These are phyloP conservation scores for Pandemis heparana DNA, from an alignment of 2,888 invertebrate genomes.

Conservation along the genomic window DNA sequence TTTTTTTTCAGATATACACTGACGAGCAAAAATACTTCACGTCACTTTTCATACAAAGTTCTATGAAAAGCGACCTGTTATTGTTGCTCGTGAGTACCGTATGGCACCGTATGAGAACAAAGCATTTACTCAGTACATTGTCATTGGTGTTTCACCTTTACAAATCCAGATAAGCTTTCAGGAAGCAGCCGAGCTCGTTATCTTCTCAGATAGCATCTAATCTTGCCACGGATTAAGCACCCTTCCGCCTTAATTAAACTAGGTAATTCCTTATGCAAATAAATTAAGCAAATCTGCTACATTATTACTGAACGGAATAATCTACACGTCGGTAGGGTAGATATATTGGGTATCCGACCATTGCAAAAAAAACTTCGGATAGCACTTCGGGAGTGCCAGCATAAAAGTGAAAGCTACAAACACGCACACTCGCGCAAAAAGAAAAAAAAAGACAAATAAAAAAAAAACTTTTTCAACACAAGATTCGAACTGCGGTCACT, in stretches of 20 bases:
- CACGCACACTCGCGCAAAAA: too few relatives aligned
- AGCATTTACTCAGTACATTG: neutral
- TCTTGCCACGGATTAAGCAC: slow-evolving; percentile 22
- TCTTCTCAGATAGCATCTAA: slow-evolving; percentile 30
- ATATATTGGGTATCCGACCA: neutral
- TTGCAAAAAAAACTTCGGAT: too few relatives aligned
- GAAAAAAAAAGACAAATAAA: too few relatives aligned
- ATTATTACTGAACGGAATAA: slow-evolving; percentile 34
- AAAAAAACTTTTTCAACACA: too few relatives aligned
- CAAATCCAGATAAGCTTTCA: slow-evolving; percentile 5
- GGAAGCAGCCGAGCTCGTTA: slow-evolving; percentile 2
- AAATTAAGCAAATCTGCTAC: slow-evolving; percentile 39
- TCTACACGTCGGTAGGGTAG: neutral
- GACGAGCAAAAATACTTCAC: too few relatives aligned
- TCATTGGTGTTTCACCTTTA: slow-evolving; percentile 4
- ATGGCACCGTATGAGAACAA: neutral
- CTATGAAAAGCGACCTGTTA: too few relatives aligned
- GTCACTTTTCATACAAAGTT: too few relatives aligned
- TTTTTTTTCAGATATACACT: too few relatives aligned
- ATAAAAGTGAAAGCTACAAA: too few relatives aligned
- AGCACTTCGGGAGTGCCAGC: too few relatives aligned
- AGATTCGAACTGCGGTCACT: too few relatives aligned
- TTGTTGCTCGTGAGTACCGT: too few relatives aligned
- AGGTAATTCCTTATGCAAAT: slow-evolving; percentile 36
- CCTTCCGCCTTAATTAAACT: slow-evolving; percentile 35